These are phyloP conservation scores for Himalopsyche phryganea DNA, from an alignment of 1,140 invertebrate genomes.

Conservation along the genomic window DNA sequence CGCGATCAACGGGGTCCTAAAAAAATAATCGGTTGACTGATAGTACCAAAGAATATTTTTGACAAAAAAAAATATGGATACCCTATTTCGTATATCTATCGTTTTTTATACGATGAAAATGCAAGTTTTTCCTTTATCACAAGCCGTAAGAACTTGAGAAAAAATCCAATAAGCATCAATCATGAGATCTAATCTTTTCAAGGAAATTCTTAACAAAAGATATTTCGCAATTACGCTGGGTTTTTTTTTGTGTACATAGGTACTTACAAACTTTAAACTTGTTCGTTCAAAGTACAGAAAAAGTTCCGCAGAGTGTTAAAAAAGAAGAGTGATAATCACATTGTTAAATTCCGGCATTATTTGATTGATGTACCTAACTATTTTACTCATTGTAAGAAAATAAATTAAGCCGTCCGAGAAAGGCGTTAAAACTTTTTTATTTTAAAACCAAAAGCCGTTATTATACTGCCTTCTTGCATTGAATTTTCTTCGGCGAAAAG, in stretches of 20 bases:
- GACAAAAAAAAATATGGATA: too few relatives aligned
- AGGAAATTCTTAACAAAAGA: not conserved
- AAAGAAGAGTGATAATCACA: slow-evolving; percentile 4
- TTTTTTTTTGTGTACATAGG: not conserved
- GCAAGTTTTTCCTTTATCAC: too few relatives aligned
- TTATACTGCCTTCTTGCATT: too few relatives aligned
- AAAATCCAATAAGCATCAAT: slow-evolving; percentile 5
- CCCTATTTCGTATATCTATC: too few relatives aligned
- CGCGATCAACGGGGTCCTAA: too few relatives aligned
- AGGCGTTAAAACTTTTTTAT: not conserved
- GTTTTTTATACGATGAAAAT: too few relatives aligned
- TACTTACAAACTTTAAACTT: slow-evolving; percentile 8
- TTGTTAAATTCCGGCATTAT: slow-evolving; percentile 6
- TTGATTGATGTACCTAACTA: slow-evolving; percentile 11
- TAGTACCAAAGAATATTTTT: too few relatives aligned
- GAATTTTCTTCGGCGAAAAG: too few relatives aligned
- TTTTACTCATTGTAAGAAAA: slow-evolving; percentile 4
- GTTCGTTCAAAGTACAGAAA: slow-evolving; percentile 1
- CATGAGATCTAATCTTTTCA: not conserved
- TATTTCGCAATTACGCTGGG: not conserved
- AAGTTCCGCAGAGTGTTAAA: not conserved
- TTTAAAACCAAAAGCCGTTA: too few relatives aligned
- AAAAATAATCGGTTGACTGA: too few relatives aligned
- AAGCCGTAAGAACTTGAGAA: too few relatives aligned
- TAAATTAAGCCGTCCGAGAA: not conserved